Percentiles rank a stretch among this genome's conserved stretches.
Conservation (phyloP, 1,140 invertebrate species). For the Saccostrea echinata region DNA sequence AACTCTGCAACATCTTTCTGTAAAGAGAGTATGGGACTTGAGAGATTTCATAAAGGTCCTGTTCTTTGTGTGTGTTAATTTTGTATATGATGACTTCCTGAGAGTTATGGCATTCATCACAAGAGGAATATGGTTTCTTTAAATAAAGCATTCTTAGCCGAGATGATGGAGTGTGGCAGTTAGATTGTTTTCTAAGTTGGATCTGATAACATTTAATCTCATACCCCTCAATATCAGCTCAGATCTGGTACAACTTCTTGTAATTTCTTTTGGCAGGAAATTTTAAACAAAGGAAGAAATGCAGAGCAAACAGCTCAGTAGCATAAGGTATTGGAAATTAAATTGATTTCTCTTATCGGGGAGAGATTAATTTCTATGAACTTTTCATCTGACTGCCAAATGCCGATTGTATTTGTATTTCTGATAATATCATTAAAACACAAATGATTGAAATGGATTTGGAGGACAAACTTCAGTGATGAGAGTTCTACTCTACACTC, state of each 20-base stretch:
- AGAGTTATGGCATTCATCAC: background rate
- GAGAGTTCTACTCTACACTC: background rate
- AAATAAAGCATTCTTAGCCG: background rate
- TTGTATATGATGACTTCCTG: slow-evolving; percentile 20
- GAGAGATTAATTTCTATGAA: slow-evolving; percentile 13
- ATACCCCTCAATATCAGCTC: background rate
- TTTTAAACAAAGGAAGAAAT: background rate
- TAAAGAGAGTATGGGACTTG: slow-evolving; percentile 60
- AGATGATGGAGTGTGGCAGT: background rate
- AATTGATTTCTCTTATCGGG: background rate
- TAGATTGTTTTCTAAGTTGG: background rate
- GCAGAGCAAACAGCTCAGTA: background rate
- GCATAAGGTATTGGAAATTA: background rate
- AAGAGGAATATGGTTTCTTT: background rate
- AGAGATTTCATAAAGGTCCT: slow-evolving; percentile 8
- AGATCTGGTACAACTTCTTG: background rate
- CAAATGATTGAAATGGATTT: background rate
- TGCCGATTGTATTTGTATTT: slow-evolving; percentile 1
- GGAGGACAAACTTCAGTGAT: background rate
- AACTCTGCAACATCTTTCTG: slow-evolving; percentile 84
- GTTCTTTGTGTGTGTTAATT: background rate
- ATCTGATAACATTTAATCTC: background rate
- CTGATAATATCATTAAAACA: background rate
- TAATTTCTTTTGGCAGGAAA: background rate
- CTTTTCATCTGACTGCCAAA: background rate